Conservation (phyloP, 2,888 invertebrate species). For the Archips xylosteana region DNA sequence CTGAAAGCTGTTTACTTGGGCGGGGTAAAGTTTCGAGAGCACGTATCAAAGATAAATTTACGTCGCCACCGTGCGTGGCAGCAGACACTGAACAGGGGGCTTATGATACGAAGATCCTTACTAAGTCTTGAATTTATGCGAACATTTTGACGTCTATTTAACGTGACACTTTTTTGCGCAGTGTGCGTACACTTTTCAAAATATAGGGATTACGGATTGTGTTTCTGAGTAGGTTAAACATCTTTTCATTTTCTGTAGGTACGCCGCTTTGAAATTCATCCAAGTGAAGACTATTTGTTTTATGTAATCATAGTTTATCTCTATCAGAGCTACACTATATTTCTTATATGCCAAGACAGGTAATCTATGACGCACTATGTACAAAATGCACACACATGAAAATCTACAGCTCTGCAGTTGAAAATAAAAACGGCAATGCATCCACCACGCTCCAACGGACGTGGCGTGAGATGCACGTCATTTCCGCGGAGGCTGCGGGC, state of each 20-base stretch:
- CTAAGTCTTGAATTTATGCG: conserved; percentile 2
- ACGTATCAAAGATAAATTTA: conserved; percentile 31
- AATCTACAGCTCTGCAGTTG: not conserved
- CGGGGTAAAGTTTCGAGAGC: conserved; percentile 9
- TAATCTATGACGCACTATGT: not conserved
- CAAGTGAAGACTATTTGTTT: no score
- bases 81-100: conserved; percentile 22
- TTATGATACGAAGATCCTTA: not conserved
- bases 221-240: not conserved
- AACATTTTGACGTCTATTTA: not conserved
- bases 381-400: not conserved
- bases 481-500: conserved; percentile 47
- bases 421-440: conserved; percentile 41
- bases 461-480: conserved; percentile 57
- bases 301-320: not conserved
- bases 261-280: no score
- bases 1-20: not conserved
- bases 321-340: not conserved
- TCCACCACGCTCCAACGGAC: conserved; percentile 51
- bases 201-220: not conserved
- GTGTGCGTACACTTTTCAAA: not conserved
- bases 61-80: not conserved
- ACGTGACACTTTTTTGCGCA: not conserved
- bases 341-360: no score
- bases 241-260: no score